These are phyloP conservation scores for Bombus haemorrhoidalis DNA, from an alignment of 1,140 invertebrate species.

Conservation along the genomic window DNA sequence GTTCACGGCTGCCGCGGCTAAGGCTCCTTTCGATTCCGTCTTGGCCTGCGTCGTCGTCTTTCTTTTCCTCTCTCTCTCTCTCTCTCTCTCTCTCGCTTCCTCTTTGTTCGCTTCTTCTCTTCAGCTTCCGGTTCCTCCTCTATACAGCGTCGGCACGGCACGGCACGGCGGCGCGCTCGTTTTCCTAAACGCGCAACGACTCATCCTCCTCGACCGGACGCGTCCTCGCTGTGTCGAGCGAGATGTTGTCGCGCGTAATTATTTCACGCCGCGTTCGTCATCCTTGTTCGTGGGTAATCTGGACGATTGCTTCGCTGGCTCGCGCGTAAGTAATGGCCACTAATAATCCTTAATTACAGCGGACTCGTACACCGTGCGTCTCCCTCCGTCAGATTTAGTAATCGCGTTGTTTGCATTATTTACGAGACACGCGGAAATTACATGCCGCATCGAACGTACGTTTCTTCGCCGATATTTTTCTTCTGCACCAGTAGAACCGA, in stretches of 20 bases:
- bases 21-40: constrained; percentile 39
- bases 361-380: no score
- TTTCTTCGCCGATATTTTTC: not conserved
- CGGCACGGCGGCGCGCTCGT: no score
- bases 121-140: not conserved
- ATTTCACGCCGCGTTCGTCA: constrained; percentile 10
- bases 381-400: not conserved
- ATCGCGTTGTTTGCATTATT: constrained; percentile 9
- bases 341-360: constrained; percentile 37
- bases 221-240: not conserved
- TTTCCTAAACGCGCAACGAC: no score
- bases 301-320: constrained; percentile 21
- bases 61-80: not conserved
- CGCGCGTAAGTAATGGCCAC: constrained; percentile 12
- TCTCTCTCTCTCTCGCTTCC: not conserved
- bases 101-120: not conserved
- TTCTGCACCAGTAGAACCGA: no score
- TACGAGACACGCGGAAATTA: not conserved
- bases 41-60: not conserved
- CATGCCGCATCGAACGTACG: no score
- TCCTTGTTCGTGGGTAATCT: constrained; percentile 8
- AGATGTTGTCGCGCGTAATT: not conserved
- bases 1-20: constrained; percentile 44
- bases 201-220: not conserved
- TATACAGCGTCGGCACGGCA: no score